Percentiles rank a stretch among this genome's conserved stretches.
phyloP scores from a whole-genome alignment of 2,797 vertebrate genomes.

The Darevskia nairensis region DNA sequence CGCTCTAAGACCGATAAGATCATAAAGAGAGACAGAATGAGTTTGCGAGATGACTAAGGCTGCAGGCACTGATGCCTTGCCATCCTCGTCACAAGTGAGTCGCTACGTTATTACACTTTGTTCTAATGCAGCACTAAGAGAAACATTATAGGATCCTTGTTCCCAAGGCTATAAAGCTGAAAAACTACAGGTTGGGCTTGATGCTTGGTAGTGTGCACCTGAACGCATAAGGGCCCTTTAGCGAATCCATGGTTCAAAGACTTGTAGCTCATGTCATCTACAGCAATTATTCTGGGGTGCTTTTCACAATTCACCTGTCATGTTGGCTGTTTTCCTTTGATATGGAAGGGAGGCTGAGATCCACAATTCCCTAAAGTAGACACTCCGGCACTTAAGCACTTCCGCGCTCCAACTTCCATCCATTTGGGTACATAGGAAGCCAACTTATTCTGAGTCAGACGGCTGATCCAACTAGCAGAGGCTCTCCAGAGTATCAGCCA shows the following conservation, averaged over 20 bases:
- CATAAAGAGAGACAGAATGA: constrained; percentile 33
- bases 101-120: constrained; percentile 60
- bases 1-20: constrained; percentile 31
- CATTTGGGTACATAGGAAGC: neutral
- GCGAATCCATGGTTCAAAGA: constrained; percentile 53
- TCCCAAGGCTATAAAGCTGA: constrained; percentile 52
- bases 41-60: constrained; percentile 57
- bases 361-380: neutral
- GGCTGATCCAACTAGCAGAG: too few relatives aligned
- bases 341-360: neutral
- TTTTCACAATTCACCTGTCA: neutral
- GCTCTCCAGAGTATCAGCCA: too few relatives aligned
- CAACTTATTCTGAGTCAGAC: too few relatives aligned
- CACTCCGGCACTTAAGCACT: neutral
- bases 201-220: constrained; percentile 10
- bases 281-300: neutral
- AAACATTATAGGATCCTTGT: constrained; percentile 51
- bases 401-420: neutral
- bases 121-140: constrained; percentile 63
- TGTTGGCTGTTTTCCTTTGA: neutral
- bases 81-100: constrained; percentile 42
- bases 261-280: constrained; percentile 17
- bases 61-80: constrained; percentile 57
- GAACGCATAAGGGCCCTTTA: constrained; percentile 42
- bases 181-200: constrained; percentile 29